Evolutionary conservation across 2,113 vertebrate species (phyloP).

Genomic region (Pelodiscus sinensis): DNA sequence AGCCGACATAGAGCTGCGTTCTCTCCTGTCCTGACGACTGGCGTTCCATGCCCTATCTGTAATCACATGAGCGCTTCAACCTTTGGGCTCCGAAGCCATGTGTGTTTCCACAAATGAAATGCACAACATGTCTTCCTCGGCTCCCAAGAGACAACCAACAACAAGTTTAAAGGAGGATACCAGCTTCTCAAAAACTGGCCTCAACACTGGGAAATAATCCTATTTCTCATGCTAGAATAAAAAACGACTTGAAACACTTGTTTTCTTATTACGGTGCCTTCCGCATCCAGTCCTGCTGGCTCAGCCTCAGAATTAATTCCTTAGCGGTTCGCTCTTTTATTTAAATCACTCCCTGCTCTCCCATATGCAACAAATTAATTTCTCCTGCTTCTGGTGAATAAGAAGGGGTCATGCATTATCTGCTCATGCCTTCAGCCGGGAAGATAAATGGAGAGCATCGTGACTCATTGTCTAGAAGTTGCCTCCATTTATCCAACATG

Average conservation of each 20-base stretch:
- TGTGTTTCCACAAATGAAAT: too few species aligned
- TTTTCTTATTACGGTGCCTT: background rate
- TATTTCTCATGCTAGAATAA: background rate
- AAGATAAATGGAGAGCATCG: slow-evolving; percentile 26
- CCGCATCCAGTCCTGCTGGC: background rate
- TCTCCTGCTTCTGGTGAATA: slow-evolving; percentile 1
- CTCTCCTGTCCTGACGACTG: too few species aligned
- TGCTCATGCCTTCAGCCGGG: slow-evolving; percentile 28
- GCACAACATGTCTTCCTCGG: too few species aligned
- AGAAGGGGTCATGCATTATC: slow-evolving; percentile 26
- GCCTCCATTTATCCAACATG: background rate
- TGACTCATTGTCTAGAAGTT: slow-evolving; percentile 13
- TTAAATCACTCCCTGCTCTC: background rate
- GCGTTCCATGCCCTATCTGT: too few species aligned
- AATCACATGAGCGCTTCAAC: too few species aligned
- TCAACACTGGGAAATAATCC: background rate
- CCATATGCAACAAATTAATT: background rate
- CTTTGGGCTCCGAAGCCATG: too few species aligned
- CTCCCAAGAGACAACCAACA: too few species aligned
- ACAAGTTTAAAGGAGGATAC: background rate
- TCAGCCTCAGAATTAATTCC: background rate
- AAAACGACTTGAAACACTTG: background rate
- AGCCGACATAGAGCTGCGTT: too few species aligned
- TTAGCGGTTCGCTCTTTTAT: background rate
- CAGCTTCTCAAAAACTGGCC: background rate